Conservation (phyloP, 2,113 vertebrate species). For the Rhineura floridana region DNA sequence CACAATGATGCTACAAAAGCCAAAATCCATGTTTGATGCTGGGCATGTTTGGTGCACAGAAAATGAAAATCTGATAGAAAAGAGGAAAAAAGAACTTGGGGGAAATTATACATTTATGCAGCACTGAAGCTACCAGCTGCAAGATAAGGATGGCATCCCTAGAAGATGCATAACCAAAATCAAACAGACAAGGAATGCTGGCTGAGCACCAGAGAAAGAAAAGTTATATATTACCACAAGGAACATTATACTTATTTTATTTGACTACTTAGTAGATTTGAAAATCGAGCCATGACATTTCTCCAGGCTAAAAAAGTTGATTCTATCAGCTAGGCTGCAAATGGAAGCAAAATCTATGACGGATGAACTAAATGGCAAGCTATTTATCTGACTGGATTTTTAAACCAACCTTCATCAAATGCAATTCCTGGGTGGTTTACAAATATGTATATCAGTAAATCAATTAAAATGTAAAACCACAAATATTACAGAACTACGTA, state of each 20-base stretch:
- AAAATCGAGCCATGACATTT: background rate
- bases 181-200: background rate
- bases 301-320: background rate
- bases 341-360: background rate
- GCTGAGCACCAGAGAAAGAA: background rate
- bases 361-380: background rate
- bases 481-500: too few species aligned
- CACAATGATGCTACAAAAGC: background rate
- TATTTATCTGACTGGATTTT: background rate
- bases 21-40: background rate
- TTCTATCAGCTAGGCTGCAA: background rate
- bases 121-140: background rate
- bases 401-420: too few species aligned
- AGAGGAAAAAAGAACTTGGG: background rate
- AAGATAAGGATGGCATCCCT: background rate
- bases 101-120: background rate
- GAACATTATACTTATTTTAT: background rate
- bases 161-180: background rate
- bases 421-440: too few species aligned
- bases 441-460: too few species aligned
- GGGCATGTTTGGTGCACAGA: conserved; percentile 34
- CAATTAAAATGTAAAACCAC: too few species aligned
- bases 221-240: background rate
- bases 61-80: conserved; percentile 31
- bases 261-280: background rate